phyloP scores from a whole-genome alignment of 1,140 invertebrate species.

The Hypsibius dujardini region DNA sequence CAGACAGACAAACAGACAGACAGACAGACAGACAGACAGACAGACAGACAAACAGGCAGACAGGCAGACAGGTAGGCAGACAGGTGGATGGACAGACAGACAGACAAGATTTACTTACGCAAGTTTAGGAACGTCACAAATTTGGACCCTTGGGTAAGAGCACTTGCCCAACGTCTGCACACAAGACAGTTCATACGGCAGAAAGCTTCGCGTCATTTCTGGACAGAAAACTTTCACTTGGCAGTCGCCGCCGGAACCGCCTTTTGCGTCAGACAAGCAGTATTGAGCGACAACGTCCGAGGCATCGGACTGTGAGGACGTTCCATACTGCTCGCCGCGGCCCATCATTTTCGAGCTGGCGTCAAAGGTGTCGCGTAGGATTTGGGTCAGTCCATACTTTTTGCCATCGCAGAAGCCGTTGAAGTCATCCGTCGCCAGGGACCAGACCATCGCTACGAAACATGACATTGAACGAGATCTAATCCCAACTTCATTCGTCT shows the following conservation, averaged over 20 bases:
- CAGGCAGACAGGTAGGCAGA: no score
- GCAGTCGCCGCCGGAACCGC: background rate
- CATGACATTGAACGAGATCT: background rate
- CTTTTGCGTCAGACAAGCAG: background rate
- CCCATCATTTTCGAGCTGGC: conserved; percentile 10
- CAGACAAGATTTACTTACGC: background rate
- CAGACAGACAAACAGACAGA: background rate
- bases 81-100: background rate
- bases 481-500: no score
- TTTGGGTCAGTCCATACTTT: background rate
- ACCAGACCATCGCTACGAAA: conserved; percentile 14
- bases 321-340: background rate
- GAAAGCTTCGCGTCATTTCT: background rate
- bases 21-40: background rate
- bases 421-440: conserved; percentile 7
- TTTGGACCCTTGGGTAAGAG: conserved; percentile 5
- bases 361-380: conserved; percentile 1
- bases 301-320: background rate
- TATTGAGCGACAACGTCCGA: no score
- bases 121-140: background rate
- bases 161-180: background rate
- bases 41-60: background rate
- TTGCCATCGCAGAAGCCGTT: conserved; percentile 15
- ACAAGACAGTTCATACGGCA: background rate
- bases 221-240: background rate